Evolutionary conservation across 2,888 invertebrate genomes (phyloP).

Genomic region (Pachymerium ferrugineum): DNA sequence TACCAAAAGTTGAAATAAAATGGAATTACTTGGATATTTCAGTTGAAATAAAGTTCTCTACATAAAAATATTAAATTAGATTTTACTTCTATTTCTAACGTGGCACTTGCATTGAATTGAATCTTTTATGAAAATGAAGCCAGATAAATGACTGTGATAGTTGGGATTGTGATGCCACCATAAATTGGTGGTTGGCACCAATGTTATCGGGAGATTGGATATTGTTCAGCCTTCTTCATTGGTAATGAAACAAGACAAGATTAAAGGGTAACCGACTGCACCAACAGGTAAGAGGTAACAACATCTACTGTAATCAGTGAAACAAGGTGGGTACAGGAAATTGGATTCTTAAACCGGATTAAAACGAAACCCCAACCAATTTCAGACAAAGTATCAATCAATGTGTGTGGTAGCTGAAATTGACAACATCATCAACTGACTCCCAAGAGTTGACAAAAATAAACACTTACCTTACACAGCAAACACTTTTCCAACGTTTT

Average conservation of each 20-base stretch:
- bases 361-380: not conserved
- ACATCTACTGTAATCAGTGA: not conserved
- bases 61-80: not conserved
- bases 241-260: constrained; percentile 3
- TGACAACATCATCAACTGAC: no score
- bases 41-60: not conserved
- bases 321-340: constrained; percentile 2
- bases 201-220: not conserved
- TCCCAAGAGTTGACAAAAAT: no score
- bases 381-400: not conserved
- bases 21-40: not conserved
- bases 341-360: not conserved
- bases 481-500: not conserved
- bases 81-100: no score
- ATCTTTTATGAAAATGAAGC: no score
- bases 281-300: not conserved
- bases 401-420: no score
- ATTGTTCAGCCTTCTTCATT: not conserved
- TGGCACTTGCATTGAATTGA: no score
- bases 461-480: not conserved
- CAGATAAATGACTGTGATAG: not conserved
- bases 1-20: not conserved
- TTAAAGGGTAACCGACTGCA: not conserved
- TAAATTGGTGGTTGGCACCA: no score
- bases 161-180: no score